Percentiles rank a stretch among this genome's conserved stretches.
Conservation (phyloP, 2,888 invertebrate genomes). For the Odontocolon sp. region DNA sequence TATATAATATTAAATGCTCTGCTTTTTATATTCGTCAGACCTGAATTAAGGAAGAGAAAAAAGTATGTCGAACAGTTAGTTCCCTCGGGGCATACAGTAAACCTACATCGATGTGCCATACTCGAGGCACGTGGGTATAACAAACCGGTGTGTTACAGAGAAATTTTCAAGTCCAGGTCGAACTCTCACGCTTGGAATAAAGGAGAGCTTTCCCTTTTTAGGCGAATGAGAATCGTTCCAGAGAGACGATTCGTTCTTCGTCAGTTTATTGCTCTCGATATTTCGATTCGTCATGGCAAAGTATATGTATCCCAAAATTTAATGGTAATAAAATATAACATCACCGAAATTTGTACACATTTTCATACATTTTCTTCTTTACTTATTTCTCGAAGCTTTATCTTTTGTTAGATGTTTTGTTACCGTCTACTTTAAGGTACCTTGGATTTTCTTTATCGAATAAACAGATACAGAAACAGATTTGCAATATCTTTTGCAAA, state of each 20-base stretch:
- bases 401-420: too few species aligned
- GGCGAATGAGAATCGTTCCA: slow-evolving; percentile 1
- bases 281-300: too few species aligned
- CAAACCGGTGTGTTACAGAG: background rate
- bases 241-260: too few species aligned
- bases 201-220: slow-evolving; percentile 2
- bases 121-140: slow-evolving; percentile 1
- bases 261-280: too few species aligned
- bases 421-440: too few species aligned
- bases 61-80: background rate
- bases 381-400: too few species aligned
- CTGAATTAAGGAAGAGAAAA: background rate
- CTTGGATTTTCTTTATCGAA: too few species aligned
- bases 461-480: too few species aligned
- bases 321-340: too few species aligned
- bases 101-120: background rate
- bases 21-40: slow-evolving; percentile 4
- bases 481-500: background rate
- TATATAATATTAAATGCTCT: slow-evolving; percentile 17
- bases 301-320: too few species aligned
- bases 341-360: too few species aligned
- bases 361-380: too few species aligned
- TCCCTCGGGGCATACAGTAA: background rate
- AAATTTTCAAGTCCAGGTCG: slow-evolving; percentile 37
- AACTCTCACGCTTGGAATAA: slow-evolving; percentile 49